A percentile compares a stretch with the other conserved stretches of the same genome.
phyloP scores from a whole-genome alignment of 2,113 vertebrate genomes.

The Lepidothrix coronata region DNA sequence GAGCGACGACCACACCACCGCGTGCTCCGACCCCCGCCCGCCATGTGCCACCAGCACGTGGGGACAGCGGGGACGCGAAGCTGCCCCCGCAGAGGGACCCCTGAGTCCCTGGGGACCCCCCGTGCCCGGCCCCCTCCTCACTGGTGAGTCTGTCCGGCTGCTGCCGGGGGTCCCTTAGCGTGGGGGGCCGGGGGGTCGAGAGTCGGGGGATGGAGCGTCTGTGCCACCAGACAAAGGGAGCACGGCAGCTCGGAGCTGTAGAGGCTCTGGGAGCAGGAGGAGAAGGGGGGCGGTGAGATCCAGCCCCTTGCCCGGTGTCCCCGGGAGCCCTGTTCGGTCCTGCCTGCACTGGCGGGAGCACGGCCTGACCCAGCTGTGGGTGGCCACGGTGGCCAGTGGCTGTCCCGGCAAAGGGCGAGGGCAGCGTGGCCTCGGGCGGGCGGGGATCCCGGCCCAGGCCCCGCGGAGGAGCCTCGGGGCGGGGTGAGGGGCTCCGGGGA shows the following conservation, averaged over 20 bases:
- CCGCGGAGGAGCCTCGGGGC: not conserved
- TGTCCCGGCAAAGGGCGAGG: not conserved
- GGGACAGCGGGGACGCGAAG: not conserved
- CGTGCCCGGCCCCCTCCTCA: not conserved
- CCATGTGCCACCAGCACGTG: not conserved
- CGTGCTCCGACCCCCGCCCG: not conserved
- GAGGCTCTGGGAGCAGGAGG: not conserved
- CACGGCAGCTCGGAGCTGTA: not conserved
- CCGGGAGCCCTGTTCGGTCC: not conserved
- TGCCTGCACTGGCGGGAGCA: not conserved
- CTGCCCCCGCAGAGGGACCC: not conserved
- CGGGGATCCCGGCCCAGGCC: not conserved
- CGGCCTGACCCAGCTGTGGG: not conserved
- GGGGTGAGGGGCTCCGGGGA: not conserved
- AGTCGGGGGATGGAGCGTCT: rapidly evolving
- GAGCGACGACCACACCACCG: not conserved
- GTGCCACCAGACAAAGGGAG: not conserved
- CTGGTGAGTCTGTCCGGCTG: not conserved
- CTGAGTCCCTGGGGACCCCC: not conserved
- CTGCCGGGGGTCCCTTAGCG: rapidly evolving
- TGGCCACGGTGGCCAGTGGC: not conserved
- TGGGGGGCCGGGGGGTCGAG: not conserved
- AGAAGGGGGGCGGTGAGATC: not conserved
- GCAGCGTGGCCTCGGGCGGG: not conserved
- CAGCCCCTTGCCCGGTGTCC: not conserved